Conservation (phyloP, 2,797 vertebrate genomes). For the Eupleurogrammus muticus region DNA sequence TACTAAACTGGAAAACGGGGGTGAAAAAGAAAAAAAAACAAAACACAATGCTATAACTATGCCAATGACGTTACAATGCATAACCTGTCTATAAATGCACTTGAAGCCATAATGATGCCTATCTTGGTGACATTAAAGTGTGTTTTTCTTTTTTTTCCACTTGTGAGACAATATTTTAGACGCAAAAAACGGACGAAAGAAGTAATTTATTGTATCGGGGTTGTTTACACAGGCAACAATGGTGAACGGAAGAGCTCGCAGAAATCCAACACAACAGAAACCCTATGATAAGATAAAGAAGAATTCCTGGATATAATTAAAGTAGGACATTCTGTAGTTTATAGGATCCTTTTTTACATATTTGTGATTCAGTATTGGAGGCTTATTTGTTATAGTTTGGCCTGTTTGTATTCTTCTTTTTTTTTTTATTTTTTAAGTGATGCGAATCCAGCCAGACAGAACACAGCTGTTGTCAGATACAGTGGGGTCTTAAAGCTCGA, state of each 20-base stretch:
- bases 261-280: conserved; percentile 8
- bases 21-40: background rate
- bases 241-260: conserved; percentile 20
- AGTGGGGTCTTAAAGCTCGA: conserved; percentile 24
- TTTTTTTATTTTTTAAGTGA: conserved; percentile 12
- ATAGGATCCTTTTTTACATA: conserved; percentile 27
- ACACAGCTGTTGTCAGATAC: conserved; percentile 18
- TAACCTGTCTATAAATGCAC: conserved; percentile 34
- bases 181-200: conserved; percentile 7
- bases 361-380: conserved; percentile 31
- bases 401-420: conserved; percentile 35
- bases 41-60: too few relatives aligned
- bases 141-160: conserved; percentile 39
- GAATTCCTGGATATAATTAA: conserved; percentile 38
- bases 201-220: conserved; percentile 24
- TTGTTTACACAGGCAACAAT: conserved; percentile 53
- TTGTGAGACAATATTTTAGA: conserved; percentile 15
- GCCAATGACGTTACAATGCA: conserved; percentile 29
- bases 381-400: conserved; percentile 24
- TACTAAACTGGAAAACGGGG: conserved; percentile 43
- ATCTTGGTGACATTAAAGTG: conserved; percentile 50
- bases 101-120: conserved; percentile 63
- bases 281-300: conserved; percentile 19
- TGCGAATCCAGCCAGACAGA: conserved; percentile 33
- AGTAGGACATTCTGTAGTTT: conserved; percentile 34